Evolutionary conservation across 1,140 invertebrate species (phyloP).

Genomic region (Lucilia sericata): DNA sequence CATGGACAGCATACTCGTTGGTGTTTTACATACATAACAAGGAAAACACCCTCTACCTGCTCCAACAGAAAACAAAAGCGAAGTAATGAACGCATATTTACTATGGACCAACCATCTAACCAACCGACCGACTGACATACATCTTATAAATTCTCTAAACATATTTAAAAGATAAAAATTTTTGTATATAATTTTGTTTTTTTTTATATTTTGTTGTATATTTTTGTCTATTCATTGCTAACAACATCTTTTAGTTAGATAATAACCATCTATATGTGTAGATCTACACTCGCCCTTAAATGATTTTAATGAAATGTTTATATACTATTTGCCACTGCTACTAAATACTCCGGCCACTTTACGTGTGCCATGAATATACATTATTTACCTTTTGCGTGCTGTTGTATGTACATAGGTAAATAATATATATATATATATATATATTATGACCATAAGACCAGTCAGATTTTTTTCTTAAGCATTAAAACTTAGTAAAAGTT

Average conservation of each 20-base stretch:
- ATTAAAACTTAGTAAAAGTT: not conserved
- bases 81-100: not conserved
- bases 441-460: not conserved
- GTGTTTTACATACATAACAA: too few relatives aligned
- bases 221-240: too few relatives aligned
- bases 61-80: not conserved
- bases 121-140: not conserved
- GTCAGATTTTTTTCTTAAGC: not conserved
- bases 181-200: too few relatives aligned
- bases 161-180: not conserved
- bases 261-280: too few relatives aligned
- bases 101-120: too few relatives aligned
- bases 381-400: not conserved
- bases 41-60: not conserved
- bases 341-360: too few relatives aligned
- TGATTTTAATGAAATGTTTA: not conserved
- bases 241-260: too few relatives aligned
- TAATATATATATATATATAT: not conserved
- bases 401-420: not conserved
- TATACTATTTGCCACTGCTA: not conserved
- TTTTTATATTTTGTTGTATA: too few relatives aligned
- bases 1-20: too few relatives aligned
- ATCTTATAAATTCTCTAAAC: not conserved
- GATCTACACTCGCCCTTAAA: too few relatives aligned
- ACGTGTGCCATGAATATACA: not conserved